phyloP scores from a whole-genome alignment of 2,888 invertebrate genomes.

The Thecophora atra region DNA sequence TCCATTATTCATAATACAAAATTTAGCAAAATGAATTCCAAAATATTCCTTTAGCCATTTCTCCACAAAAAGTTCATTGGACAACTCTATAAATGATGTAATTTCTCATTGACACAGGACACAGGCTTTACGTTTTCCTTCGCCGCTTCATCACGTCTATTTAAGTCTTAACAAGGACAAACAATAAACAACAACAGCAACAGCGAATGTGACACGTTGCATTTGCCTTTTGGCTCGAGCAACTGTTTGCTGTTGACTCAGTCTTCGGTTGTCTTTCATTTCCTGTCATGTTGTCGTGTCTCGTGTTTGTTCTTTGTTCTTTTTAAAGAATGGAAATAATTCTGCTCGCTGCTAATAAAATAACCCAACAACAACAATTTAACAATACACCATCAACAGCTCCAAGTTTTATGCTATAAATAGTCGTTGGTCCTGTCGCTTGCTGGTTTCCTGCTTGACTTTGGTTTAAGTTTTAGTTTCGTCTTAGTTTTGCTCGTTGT shows the following conservation, averaged over 20 bases:
- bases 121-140: no score
- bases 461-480: slow-evolving; percentile 9
- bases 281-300: slow-evolving; percentile 16
- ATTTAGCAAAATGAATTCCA: slow-evolving; percentile 1
- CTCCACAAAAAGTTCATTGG: neutral
- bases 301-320: neutral
- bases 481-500: no score
- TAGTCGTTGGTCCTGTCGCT: slow-evolving; percentile 10
- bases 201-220: neutral
- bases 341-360: slow-evolving; percentile 16
- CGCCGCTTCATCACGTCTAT: no score
- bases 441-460: neutral
- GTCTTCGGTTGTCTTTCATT: slow-evolving; percentile 22
- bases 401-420: slow-evolving; percentile 26
- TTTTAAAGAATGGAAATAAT: neutral
- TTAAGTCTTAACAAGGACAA: slow-evolving; percentile 7
- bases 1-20: neutral
- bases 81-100: neutral
- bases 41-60: neutral
- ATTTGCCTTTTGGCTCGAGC: slow-evolving; percentile 26
- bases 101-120: no score
- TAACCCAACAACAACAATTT: neutral
- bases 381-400: neutral
- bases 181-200: neutral
- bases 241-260: slow-evolving; percentile 27